Conservation (phyloP, 1,140 invertebrate species). For the Caenorhabditis tropicalis region DNA sequence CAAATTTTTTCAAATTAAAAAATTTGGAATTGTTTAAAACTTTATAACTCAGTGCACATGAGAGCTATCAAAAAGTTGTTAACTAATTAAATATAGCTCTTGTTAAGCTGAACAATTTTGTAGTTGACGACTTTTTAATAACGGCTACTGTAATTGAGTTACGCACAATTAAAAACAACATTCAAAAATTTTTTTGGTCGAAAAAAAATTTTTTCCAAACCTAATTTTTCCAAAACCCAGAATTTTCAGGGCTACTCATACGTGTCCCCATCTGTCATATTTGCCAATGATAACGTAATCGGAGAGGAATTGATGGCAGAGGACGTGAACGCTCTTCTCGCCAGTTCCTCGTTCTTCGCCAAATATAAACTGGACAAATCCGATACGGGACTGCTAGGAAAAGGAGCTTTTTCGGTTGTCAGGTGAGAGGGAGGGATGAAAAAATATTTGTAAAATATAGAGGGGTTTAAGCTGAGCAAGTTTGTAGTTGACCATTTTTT, state of each 20-base stretch:
- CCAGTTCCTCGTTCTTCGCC: slow-evolving; percentile 84
- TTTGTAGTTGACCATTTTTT: no score
- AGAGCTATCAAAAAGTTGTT: no score
- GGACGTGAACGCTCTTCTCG: slow-evolving; percentile 64
- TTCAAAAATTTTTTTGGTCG: neutral
- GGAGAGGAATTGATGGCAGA: slow-evolving; percentile 75
- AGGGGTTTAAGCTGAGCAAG: no score
- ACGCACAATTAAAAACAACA: no score
- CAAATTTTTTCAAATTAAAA: no score
- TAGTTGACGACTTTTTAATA: no score
- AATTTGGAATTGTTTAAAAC: no score
- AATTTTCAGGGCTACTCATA: slow-evolving; percentile 85
- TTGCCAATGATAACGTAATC: slow-evolving; percentile 82
- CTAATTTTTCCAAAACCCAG: neutral
- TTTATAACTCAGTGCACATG: no score
- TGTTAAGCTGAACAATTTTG: no score
- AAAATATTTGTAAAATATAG: no score
- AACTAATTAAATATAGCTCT: no score
- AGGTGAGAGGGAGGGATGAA: no score
- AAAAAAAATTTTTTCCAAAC: neutral
- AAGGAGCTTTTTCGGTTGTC: slow-evolving; percentile 88
- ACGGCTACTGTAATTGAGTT: neutral
- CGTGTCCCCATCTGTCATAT: slow-evolving; percentile 88
- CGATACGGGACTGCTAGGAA: slow-evolving; percentile 79
- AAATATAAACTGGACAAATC: slow-evolving; percentile 81